Conservation (phyloP, 2,797 vertebrate species). For the Trichosurus vulpecula region DNA sequence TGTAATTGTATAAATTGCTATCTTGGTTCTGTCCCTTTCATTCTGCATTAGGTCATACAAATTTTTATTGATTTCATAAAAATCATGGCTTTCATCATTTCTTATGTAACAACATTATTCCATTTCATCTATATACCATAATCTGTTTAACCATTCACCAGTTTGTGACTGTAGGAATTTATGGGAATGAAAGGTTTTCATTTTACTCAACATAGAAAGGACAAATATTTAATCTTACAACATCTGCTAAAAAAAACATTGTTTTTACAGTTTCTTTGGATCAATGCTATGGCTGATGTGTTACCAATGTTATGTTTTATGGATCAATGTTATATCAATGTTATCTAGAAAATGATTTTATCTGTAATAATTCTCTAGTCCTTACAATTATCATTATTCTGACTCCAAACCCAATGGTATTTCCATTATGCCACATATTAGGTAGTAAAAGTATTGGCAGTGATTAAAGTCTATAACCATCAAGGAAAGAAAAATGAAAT, state of each 20-base stretch:
- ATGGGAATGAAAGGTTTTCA: neutral
- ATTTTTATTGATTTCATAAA: neutral
- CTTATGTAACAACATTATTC: neutral
- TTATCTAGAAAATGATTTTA: neutral
- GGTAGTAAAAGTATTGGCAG: neutral
- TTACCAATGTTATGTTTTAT: neutral
- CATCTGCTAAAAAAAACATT: slow-evolving; percentile 29
- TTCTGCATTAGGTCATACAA: neutral
- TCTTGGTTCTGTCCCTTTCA: neutral
- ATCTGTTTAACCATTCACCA: neutral
- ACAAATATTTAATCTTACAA: neutral
- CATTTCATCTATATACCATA: neutral
- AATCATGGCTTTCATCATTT: neutral
- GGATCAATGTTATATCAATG: neutral
- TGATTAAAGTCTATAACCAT: neutral
- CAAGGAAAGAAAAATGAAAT: neutral
- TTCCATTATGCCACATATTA: neutral
- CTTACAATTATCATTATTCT: neutral
- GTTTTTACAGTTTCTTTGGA: slow-evolving; percentile 3
- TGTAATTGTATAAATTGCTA: neutral
- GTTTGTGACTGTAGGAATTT: neutral
- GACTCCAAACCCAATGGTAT: neutral
- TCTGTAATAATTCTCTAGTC: neutral
- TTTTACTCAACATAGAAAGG: neutral
- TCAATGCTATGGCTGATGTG: neutral